Evolutionary conservation across 2,888 invertebrate species (phyloP), one percentile per base, ranked within the genome.

Genomic region (Drosophila neonasuta): DNA sequence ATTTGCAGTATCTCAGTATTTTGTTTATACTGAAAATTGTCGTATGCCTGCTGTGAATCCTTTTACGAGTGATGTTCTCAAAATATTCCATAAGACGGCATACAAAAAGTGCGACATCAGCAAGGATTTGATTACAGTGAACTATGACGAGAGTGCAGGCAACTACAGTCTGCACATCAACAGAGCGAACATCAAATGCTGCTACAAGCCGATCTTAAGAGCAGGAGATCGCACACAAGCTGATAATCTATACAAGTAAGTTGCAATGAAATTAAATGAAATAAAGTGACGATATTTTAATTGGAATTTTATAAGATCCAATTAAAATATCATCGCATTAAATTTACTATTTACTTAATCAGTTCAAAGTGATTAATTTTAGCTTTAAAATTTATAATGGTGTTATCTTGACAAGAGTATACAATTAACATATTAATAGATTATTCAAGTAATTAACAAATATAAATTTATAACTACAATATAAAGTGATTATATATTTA

Each of bases 41-140:
- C 92, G 91, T 72, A 94, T 94, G 87, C 92, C 92, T 4, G 92
- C 93, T 62, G 77, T 93, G 62, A 91, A 94, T 79, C 92, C 93
- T 10, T 93, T 93, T 67, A 92, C 93, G 52, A 55, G 80, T 3
- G 92, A 92, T 68, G 91, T 92, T 6, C 90, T 89, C 65, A 89
- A 89, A 64, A 92, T 92, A 56, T 92, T 92, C 62, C 90, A 91
- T 36, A 91, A 91, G 46, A 89, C 90, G 55, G 90, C 91, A 48
- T 93, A 92, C 62, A 91, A 92, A 49, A 76, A 91, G 0, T 94
- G 94, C 77, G 88, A 91, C 5, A 86, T 55, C 1, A 73, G 73
- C 10, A 52, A 78, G 13, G 84, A 88, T 10, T 64, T 90, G 13
- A 79, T 90, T 9, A 79, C 67, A 3, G 66, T 81, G 4, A 58